Conservation (phyloP, 2,113 vertebrate species). For the Colossoma macropomum region DNA sequence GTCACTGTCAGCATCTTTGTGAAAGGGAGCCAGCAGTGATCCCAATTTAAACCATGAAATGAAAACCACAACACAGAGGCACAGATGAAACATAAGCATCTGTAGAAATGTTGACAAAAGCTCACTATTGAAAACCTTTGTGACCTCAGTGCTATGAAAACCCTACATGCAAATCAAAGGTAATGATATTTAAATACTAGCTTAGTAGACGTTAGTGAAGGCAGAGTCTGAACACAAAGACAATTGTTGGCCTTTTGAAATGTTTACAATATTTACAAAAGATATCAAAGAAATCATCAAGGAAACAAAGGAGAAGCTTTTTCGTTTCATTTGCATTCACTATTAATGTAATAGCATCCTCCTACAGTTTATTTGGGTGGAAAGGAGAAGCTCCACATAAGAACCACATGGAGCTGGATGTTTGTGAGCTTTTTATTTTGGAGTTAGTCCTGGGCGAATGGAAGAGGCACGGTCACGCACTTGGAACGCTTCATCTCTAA, state of each 20-base stretch:
- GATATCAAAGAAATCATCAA: neutral
- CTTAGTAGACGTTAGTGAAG: neutral
- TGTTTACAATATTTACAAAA: neutral
- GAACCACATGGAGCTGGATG: neutral
- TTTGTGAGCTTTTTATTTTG: neutral
- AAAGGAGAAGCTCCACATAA: neutral
- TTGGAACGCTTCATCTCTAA: constrained; percentile 25
- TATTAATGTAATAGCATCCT: neutral
- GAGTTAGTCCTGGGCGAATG: neutral
- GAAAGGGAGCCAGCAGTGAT: neutral
- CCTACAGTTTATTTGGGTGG: neutral
- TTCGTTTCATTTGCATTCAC: neutral
- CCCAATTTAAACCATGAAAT: neutral
- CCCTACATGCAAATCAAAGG: neutral
- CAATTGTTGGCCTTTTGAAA: neutral
- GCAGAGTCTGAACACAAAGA: neutral
- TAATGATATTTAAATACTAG: constrained; percentile 7
- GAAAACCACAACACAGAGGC: neutral
- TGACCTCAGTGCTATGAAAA: neutral
- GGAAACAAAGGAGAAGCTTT: neutral
- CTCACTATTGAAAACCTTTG: neutral
- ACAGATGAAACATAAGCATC: constrained; percentile 1
- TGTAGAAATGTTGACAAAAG: neutral
- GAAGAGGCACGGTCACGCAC: neutral
- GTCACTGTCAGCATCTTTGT: constrained; percentile 23